Evolutionary conservation across 2,888 invertebrate genomes (phyloP).

Genomic region (Zelleria hepariella): DNA sequence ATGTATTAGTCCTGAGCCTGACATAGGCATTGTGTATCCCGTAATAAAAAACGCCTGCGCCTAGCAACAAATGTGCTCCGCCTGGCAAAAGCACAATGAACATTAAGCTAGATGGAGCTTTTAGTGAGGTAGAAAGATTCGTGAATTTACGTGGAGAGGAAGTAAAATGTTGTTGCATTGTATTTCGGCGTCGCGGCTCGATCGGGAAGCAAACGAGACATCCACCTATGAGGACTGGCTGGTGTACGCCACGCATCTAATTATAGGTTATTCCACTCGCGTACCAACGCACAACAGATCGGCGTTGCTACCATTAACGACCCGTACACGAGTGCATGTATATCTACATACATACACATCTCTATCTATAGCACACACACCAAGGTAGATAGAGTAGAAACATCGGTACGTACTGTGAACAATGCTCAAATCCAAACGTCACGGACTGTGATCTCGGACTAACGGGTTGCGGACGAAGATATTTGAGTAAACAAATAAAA

Average conservation of each 20-base stretch:
- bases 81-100: not conserved
- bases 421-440: slow-evolving; percentile 29
- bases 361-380: not conserved
- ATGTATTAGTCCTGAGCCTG: not conserved
- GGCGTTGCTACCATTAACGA: slow-evolving; percentile 53
- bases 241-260: slow-evolving; percentile 61
- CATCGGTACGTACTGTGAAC: too few relatives aligned
- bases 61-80: not conserved
- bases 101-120: slow-evolving; percentile 18
- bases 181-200: not conserved
- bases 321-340: slow-evolving; percentile 39
- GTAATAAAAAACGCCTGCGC: not conserved
- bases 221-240: slow-evolving; percentile 50
- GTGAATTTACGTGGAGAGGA: not conserved
- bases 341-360: slow-evolving; percentile 13
- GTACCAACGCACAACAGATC: slow-evolving; percentile 46
- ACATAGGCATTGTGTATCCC: not conserved
- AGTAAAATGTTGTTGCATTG: not conserved
- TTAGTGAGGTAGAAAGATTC: not conserved
- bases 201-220: slow-evolving; percentile 31
- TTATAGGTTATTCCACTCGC: slow-evolving; percentile 69
- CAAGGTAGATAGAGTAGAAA: not conserved
- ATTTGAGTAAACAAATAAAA: not conserved
- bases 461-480: not conserved
- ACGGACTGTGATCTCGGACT: slow-evolving; percentile 32